Percentiles rank a stretch among this genome's conserved stretches.
Evolutionary conservation across 1,140 invertebrate species (phyloP).

Genomic region (Stegodyphus dumicola): DNA sequence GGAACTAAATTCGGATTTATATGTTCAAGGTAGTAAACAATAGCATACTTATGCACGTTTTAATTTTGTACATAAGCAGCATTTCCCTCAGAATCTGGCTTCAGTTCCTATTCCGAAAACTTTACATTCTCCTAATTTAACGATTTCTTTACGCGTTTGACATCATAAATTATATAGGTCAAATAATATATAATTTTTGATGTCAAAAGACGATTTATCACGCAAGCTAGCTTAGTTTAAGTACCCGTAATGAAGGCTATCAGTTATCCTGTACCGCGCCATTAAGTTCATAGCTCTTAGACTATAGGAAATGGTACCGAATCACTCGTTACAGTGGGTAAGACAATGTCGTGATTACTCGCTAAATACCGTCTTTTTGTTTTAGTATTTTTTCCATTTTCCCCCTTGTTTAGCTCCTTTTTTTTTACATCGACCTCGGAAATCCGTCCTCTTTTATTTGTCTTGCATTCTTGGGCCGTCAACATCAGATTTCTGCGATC

Average conservation of each 20-base stretch:
- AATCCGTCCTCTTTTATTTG: constrained; percentile 31
- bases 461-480: constrained; percentile 28
- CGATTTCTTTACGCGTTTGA: no score
- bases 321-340: constrained; percentile 32
- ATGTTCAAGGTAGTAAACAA: no score
- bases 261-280: constrained; percentile 28
- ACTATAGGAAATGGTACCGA: constrained; percentile 1
- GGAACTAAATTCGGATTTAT: no score
- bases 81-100: no score
- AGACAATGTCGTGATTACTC: constrained; percentile 48
- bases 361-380: constrained; percentile 35
- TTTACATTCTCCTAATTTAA: no score
- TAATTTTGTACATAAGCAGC: no score
- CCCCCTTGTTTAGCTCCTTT: background rate
- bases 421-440: constrained; percentile 22
- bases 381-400: constrained; percentile 16
- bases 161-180: no score
- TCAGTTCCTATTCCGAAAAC: no score
- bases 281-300: constrained; percentile 40
- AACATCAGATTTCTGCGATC: constrained; percentile 30
- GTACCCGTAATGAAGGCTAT: background rate
- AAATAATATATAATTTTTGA: no score
- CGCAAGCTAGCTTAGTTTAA: constrained; percentile 38
- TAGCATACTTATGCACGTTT: no score
- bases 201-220: constrained; percentile 32